Percentiles rank a stretch among this genome's conserved stretches.
Conservation (phyloP, 64 coral and sea anemone genomes). For the Montipora sp. region DNA sequence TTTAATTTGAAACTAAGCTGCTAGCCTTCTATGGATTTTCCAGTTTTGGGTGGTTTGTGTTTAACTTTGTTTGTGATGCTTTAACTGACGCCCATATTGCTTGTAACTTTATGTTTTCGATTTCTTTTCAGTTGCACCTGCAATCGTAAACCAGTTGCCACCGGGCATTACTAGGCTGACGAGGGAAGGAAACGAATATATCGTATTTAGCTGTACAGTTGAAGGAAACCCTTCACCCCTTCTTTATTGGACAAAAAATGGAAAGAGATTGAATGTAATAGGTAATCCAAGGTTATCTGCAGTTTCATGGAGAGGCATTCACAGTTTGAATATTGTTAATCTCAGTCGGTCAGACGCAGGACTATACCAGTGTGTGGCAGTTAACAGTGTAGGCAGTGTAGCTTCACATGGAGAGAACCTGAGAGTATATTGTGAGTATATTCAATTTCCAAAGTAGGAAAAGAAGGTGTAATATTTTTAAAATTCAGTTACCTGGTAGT, state of each 20-base stretch:
- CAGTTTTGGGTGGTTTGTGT: too few species aligned
- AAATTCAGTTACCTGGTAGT: too few species aligned
- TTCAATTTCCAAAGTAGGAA: too few species aligned
- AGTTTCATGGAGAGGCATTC: neutral
- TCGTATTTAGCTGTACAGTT: neutral
- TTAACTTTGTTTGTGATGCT: neutral
- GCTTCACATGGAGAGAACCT: neutral
- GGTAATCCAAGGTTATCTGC: neutral
- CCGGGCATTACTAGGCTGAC: neutral
- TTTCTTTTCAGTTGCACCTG: neutral
- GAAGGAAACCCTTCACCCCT: neutral
- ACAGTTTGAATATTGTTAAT: conserved; percentile 1
- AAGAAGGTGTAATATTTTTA: too few species aligned
- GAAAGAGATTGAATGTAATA: neutral
- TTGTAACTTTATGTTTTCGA: neutral
- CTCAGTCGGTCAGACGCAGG: neutral
- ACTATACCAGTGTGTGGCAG: neutral
- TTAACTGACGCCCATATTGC: neutral
- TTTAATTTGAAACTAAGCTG: too few species aligned
- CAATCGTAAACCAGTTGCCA: neutral
- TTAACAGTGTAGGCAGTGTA: neutral
- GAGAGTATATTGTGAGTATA: neutral
- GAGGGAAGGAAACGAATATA: neutral
- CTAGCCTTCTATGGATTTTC: too few species aligned
- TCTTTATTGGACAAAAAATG: conserved; percentile 4